These are phyloP conservation scores for Atta colombica DNA, from an alignment of 1,140 invertebrate species.

Conservation along the genomic window DNA sequence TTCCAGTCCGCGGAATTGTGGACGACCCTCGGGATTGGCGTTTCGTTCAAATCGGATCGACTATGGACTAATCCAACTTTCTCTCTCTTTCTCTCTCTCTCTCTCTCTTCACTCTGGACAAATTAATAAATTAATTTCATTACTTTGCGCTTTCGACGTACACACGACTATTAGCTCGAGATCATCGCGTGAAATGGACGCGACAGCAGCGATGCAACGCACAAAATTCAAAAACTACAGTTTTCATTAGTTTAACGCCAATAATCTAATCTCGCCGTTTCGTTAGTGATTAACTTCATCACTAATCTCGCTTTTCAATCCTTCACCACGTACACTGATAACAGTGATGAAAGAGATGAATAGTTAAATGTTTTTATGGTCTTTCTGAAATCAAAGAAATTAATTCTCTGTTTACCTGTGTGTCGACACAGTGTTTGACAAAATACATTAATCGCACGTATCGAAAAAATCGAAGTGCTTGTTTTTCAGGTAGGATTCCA, in stretches of 20 bases:
- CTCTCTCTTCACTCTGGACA: not conserved
- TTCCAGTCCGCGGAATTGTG: not conserved
- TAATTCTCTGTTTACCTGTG: not conserved
- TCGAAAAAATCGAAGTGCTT: not conserved
- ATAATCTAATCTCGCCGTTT: not conserved
- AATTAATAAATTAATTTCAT: constrained; percentile 49
- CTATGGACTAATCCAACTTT: not conserved
- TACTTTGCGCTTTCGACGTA: constrained; percentile 11
- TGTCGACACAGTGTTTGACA: not conserved
- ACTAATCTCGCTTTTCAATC: not conserved
- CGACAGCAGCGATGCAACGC: not conserved
- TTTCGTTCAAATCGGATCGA: constrained; percentile 31
- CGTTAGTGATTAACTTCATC: not conserved
- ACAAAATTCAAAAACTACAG: not conserved
- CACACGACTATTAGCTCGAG: not conserved
- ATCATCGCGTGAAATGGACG: not conserved
- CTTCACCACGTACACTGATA: not conserved
- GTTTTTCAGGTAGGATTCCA: not conserved
- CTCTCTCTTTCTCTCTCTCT: not conserved
- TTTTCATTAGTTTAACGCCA: constrained; percentile 13
- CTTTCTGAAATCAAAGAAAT: not conserved
- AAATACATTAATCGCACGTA: constrained; percentile 20
- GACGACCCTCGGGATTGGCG: constrained; percentile 15
- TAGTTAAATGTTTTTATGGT: not conserved
- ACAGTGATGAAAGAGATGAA: not conserved